Evolutionary conservation across 2,113 vertebrate species (phyloP).

Genomic region (Psephotus haematonotus): DNA sequence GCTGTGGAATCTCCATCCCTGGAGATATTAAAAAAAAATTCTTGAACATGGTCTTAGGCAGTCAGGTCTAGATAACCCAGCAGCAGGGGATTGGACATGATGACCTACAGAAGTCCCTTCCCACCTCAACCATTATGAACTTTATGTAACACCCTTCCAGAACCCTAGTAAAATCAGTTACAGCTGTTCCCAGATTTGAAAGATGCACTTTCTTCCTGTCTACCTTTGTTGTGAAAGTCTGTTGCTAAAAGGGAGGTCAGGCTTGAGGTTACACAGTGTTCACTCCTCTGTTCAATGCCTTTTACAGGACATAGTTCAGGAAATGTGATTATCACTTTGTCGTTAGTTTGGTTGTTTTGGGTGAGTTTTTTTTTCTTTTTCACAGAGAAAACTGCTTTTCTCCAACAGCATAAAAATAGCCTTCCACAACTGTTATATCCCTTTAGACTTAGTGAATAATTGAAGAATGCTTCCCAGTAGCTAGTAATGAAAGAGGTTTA

Average conservation of each 20-base stretch:
- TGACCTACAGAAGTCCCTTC: background rate
- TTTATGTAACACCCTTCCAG: background rate
- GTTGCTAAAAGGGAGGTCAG: background rate
- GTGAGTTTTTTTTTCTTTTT: background rate
- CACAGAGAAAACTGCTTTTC: background rate
- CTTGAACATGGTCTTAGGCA: background rate
- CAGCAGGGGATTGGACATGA: fast-evolving
- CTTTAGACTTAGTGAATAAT: conserved; percentile 70
- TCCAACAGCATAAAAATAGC: conserved; percentile 56
- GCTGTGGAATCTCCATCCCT: background rate
- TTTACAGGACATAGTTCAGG: background rate
- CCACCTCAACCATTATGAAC: background rate
- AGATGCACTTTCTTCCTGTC: background rate
- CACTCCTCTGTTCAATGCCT: background rate
- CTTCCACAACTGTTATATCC: conserved; percentile 24
- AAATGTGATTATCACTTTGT: background rate
- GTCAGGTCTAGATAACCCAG: background rate
- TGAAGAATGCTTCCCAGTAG: conserved; percentile 46
- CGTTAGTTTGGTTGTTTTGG: background rate
- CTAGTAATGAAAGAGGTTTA: conserved; percentile 47
- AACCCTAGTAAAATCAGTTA: background rate
- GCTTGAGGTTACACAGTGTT: background rate
- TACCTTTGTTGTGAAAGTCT: background rate
- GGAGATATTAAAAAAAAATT: background rate
- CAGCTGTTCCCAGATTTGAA: background rate